Conservation (phyloP, 37 sponge, comb jelly and placozoan genomes). For the Halichondria panicea region DNA sequence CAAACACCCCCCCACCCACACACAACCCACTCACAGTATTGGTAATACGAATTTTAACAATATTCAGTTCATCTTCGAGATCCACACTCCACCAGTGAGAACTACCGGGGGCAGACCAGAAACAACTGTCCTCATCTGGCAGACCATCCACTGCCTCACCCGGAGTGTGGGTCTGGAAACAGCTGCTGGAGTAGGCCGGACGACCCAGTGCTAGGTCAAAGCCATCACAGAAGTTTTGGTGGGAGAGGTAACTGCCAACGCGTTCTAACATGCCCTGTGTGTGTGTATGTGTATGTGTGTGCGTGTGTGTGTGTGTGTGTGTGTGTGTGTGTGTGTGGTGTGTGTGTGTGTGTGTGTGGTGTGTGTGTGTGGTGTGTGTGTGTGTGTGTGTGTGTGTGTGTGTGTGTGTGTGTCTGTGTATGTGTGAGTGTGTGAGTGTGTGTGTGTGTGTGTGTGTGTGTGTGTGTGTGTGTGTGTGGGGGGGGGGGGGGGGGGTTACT, state of each 20-base stretch:
- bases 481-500: neutral
- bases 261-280: slow-evolving; percentile 69
- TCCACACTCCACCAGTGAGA: slow-evolving; percentile 76
- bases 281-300: neutral
- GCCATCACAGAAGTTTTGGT: slow-evolving; percentile 81
- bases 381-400: too few species aligned
- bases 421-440: neutral
- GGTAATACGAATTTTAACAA: slow-evolving; percentile 72
- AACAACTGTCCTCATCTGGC: slow-evolving; percentile 49
- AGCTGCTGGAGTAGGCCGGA: slow-evolving; percentile 54
- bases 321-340: too few species aligned
- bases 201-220: slow-evolving; percentile 47
- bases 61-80: slow-evolving; percentile 44
- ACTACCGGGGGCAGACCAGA: slow-evolving; percentile 52
- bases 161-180: slow-evolving; percentile 34
- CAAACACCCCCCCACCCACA: too few species aligned
- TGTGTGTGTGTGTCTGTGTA: too few species aligned
- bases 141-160: slow-evolving; percentile 70
- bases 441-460: neutral
- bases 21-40: slow-evolving; percentile 48
- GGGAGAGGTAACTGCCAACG: slow-evolving; percentile 38
- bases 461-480: neutral
- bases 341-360: too few species aligned
- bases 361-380: too few species aligned
- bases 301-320: neutral